phyloP scores from a whole-genome alignment of 1,140 invertebrate genomes.

The Macrotrachela quadricornifera region DNA sequence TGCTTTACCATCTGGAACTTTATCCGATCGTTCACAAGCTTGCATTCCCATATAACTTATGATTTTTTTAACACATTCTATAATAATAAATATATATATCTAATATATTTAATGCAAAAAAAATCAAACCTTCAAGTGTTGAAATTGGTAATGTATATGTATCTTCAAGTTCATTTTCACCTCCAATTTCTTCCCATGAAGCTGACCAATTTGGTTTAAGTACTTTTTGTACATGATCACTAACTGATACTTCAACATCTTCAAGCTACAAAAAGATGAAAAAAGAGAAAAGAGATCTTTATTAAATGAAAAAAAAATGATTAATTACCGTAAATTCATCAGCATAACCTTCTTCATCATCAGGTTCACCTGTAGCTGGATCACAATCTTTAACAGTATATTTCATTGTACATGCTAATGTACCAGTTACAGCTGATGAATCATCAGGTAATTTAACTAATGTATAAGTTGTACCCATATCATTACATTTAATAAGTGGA shows the following conservation, averaged over 20 bases:
- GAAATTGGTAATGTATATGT: constrained; percentile 57
- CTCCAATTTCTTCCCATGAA: constrained; percentile 49
- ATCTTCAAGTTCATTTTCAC: constrained; percentile 58
- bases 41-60: constrained; percentile 66
- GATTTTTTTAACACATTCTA: constrained; percentile 45
- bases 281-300: too few relatives aligned
- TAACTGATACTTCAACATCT: constrained; percentile 66
- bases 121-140: constrained; percentile 40
- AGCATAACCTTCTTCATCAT: constrained; percentile 60
- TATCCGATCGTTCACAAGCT: constrained; percentile 59
- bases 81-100: too few relatives aligned
- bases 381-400: constrained; percentile 89
- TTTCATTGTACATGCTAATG: constrained; percentile 69
- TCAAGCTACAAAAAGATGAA: constrained; percentile 38
- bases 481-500: constrained; percentile 50
- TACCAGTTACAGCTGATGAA: constrained; percentile 38
- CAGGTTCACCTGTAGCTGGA: constrained; percentile 68
- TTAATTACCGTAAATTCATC: constrained; percentile 60
- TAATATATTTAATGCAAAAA: too few relatives aligned
- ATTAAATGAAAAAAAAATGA: too few relatives aligned
- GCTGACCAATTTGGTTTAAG: constrained; percentile 46
- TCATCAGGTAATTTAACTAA: constrained; percentile 59
- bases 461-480: constrained; percentile 62
- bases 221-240: constrained; percentile 71
- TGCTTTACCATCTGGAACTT: constrained; percentile 56